Percentiles rank a stretch among this genome's conserved stretches.
phyloP scores from a whole-genome alignment of 2,888 invertebrate genomes.

The Pelosia muscerda region DNA sequence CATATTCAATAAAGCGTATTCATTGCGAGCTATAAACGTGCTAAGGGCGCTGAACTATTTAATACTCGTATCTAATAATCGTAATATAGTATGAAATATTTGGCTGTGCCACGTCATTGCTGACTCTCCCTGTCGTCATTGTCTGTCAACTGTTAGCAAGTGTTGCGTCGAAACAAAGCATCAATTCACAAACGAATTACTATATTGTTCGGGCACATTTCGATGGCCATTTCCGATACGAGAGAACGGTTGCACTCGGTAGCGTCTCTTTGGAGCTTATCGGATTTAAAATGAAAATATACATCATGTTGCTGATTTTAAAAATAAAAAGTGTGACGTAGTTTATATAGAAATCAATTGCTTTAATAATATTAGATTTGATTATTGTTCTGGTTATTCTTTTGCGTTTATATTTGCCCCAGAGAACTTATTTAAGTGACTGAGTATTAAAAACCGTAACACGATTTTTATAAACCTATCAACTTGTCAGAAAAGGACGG shows the following conservation, averaged over 20 bases:
- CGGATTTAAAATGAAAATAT: conserved; percentile 34
- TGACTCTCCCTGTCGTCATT: conserved; percentile 12
- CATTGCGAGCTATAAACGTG: not conserved
- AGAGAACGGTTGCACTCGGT: conserved; percentile 10
- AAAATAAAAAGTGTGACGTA: conserved; percentile 9
- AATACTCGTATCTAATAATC: no score
- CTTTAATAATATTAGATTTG: not conserved
- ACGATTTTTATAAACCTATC: no score
- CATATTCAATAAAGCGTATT: not conserved
- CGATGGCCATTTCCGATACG: conserved; percentile 15
- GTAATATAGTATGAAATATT: no score
- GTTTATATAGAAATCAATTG: conserved; percentile 14
- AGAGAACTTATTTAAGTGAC: no score
- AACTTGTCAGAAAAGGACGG: no score
- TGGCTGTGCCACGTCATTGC: not conserved
- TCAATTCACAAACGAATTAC: conserved; percentile 48
- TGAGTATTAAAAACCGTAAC: no score
- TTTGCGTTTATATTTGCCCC: no score
- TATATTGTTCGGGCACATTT: conserved; percentile 35
- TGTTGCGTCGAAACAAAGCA: conserved; percentile 40
- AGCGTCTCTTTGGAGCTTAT: not conserved
- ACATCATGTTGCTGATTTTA: conserved; percentile 35
- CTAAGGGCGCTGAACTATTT: no score
- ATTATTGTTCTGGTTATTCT: not conserved
- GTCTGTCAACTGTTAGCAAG: conserved; percentile 33